Percentiles rank a stretch among this genome's conserved stretches.
Conservation (phyloP, 2,888 invertebrate species). For the Plagodis dolabraria region DNA sequence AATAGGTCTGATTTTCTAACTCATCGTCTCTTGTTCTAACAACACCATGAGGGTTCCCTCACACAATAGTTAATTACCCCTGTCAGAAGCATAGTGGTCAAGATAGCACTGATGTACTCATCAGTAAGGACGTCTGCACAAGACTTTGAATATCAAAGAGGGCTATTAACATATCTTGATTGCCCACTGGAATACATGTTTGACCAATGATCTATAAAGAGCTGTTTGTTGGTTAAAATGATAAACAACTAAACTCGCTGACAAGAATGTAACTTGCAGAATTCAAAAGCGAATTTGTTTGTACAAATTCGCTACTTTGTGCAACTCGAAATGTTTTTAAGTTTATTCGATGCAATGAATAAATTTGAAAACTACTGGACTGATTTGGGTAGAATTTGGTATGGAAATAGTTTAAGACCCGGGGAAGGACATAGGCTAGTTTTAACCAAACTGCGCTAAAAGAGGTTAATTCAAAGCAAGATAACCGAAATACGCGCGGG, state of each 20-base stretch:
- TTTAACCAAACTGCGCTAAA: too few relatives aligned
- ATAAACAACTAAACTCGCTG: not conserved
- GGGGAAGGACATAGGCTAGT: too few relatives aligned
- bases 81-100: conserved; percentile 50
- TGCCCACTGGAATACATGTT: conserved; percentile 51
- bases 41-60: conserved; percentile 11
- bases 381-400: too few relatives aligned
- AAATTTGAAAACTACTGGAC: too few relatives aligned
- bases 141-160: conserved; percentile 68
- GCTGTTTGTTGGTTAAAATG: conserved; percentile 33
- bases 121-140: conserved; percentile 54
- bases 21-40: not conserved
- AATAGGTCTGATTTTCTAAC: too few relatives aligned
- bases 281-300: too few relatives aligned
- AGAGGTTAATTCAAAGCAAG: too few relatives aligned
- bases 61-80: conserved; percentile 45
- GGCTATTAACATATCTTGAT: conserved; percentile 71
- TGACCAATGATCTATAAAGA: conserved; percentile 52
- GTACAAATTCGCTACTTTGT: too few relatives aligned
- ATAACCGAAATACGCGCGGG: too few relatives aligned
- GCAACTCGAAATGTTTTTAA: too few relatives aligned
- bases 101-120: conserved; percentile 52
- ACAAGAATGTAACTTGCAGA: not conserved
- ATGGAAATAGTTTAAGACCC: too few relatives aligned
- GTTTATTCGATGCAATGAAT: too few relatives aligned